Percentiles rank a stretch among this genome's conserved stretches.
Conservation (phyloP, 2,888 invertebrate species). For the Pachliopta kotzebuea region DNA sequence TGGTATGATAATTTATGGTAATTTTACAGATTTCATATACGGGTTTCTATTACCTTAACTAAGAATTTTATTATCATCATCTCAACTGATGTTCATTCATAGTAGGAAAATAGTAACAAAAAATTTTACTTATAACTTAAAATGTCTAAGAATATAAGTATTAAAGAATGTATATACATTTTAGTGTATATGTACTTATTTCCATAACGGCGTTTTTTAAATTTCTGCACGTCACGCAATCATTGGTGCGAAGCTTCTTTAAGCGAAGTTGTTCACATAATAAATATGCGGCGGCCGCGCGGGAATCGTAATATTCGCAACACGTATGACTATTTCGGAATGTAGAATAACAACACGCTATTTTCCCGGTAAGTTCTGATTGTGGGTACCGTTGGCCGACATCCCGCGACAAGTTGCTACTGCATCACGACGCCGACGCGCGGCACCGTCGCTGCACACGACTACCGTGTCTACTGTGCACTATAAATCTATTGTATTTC, state of each 20-base stretch:
- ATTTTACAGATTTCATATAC: too few relatives aligned
- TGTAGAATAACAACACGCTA: constrained; percentile 51
- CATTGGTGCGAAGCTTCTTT: constrained; percentile 12
- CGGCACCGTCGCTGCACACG: constrained; percentile 20
- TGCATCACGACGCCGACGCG: constrained; percentile 23
- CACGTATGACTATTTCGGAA: constrained; percentile 43
- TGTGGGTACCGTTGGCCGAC: constrained; percentile 58
- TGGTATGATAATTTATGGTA: too few relatives aligned
- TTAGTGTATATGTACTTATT: too few relatives aligned
- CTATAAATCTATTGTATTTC: constrained; percentile 9
- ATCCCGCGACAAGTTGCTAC: constrained; percentile 37
- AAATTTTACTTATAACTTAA: too few relatives aligned
- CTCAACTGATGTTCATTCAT: too few relatives aligned
- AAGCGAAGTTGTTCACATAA: constrained; percentile 22
- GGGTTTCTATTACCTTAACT: too few relatives aligned
- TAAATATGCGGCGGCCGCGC: constrained; percentile 11
- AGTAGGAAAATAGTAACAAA: too few relatives aligned
- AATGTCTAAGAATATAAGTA: too few relatives aligned
- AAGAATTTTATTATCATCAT: too few relatives aligned
- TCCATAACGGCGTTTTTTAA: constrained; percentile 10
- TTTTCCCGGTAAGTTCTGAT: constrained; percentile 63
- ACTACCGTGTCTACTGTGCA: constrained; percentile 12
- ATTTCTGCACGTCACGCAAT: constrained; percentile 22
- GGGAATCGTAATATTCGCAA: constrained; percentile 36
- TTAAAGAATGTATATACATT: too few relatives aligned